These are phyloP conservation scores for Seira musarum DNA, from an alignment of 2,888 invertebrate species.

Conservation along the genomic window DNA sequence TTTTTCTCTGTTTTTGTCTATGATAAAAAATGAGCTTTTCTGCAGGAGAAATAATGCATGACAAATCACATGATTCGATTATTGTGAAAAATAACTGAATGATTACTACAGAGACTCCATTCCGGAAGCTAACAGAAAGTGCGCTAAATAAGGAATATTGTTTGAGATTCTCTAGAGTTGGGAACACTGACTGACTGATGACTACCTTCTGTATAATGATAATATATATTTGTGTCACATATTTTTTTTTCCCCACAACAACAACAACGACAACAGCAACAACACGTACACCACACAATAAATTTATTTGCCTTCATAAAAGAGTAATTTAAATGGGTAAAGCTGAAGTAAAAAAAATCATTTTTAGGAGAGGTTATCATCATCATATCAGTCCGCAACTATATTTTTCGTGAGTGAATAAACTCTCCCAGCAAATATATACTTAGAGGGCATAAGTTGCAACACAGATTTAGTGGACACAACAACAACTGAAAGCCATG, in stretches of 20 bases:
- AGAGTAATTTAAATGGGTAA: not conserved
- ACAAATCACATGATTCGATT: constrained; percentile 53
- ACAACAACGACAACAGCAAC: not conserved
- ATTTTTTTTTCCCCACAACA: not conserved
- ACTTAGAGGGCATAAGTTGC: too few species aligned
- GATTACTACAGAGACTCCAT: not conserved
- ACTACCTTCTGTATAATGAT: not conserved
- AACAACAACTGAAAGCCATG: not conserved
- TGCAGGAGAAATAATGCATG: constrained; percentile 31
- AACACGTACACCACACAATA: not conserved
- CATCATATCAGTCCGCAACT: too few species aligned
- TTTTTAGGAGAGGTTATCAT: not conserved
- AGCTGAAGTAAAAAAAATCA: not conserved
- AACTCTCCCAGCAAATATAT: too few species aligned
- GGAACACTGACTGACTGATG: not conserved
- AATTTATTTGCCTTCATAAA: not conserved
- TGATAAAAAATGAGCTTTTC: not conserved
- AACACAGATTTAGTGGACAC: not conserved
- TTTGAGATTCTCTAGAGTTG: not conserved
- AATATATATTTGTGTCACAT: not conserved
- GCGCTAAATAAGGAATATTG: not conserved
- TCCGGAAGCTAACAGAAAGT: not conserved
- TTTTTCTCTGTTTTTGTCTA: not conserved
- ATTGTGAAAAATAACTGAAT: not conserved
- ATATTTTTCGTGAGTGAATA: too few species aligned